phyloP scores from a whole-genome alignment of 2,797 vertebrate species.

The Crocodylus rhombifer region DNA sequence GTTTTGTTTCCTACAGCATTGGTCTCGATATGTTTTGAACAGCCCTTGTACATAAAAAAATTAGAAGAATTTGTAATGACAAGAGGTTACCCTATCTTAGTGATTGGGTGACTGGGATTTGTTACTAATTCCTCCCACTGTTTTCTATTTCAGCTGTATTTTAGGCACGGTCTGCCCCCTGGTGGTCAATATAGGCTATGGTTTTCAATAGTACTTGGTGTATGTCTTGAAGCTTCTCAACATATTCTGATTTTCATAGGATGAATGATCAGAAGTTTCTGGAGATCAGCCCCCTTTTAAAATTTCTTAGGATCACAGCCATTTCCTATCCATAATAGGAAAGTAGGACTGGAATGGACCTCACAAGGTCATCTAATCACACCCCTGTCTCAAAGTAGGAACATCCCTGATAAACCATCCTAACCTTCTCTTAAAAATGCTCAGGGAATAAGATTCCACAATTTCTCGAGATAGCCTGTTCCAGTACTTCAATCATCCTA shows the following conservation, averaged over 20 bases:
- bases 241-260: background rate
- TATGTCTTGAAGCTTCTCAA: background rate
- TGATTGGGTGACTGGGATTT: background rate
- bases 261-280: background rate
- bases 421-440: too few relatives aligned
- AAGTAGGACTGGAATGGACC: too few relatives aligned
- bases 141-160: background rate
- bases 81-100: background rate
- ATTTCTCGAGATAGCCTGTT: too few relatives aligned
- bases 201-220: background rate
- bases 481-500: too few relatives aligned
- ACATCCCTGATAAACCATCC: too few relatives aligned
- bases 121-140: background rate
- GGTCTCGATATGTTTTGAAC: background rate
- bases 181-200: background rate
- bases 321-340: too few relatives aligned
- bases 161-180: background rate
- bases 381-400: too few relatives aligned
- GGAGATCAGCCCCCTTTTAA: background rate
- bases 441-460: too few relatives aligned
- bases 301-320: background rate
- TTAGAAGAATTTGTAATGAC: background rate
- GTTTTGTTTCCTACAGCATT: too few relatives aligned
- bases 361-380: too few relatives aligned
- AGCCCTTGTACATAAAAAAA: background rate